Evolutionary conservation across 2,888 invertebrate genomes (phyloP).

Genomic region (Eupithecia centaureata): DNA sequence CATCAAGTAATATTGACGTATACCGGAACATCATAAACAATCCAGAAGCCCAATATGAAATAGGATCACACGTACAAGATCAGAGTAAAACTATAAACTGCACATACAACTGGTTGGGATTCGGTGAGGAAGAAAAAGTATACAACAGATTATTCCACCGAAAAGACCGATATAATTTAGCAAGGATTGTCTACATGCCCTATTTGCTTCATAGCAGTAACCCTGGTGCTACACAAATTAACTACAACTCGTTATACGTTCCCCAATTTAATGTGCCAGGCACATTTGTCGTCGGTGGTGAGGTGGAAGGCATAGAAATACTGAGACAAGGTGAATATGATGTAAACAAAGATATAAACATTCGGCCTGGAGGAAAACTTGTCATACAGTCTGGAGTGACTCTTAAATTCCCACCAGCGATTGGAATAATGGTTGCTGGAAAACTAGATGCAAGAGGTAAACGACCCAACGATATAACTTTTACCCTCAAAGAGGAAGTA

Average conservation of each 20-base stretch:
- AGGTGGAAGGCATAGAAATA: slow-evolving; percentile 95
- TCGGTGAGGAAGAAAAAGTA: slow-evolving; percentile 88
- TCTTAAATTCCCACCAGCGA: slow-evolving; percentile 94
- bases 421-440: slow-evolving; percentile 98
- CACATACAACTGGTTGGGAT: slow-evolving; percentile 96
- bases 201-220: slow-evolving; percentile 95
- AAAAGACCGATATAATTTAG: slow-evolving; percentile 97
- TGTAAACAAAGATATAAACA: slow-evolving; percentile 97
- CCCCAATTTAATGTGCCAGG: slow-evolving; percentile 90
- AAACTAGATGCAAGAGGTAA: slow-evolving; percentile 92
- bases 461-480: slow-evolving; percentile 90
- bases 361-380: slow-evolving; percentile 96
- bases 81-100: slow-evolving; percentile 97
- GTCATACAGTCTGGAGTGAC: slow-evolving; percentile 94
- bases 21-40: slow-evolving; percentile 96
- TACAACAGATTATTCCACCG: slow-evolving; percentile 91
- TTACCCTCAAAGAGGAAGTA: slow-evolving; percentile 91
- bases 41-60: slow-evolving; percentile 94
- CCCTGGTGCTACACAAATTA: slow-evolving; percentile 92
- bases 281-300: slow-evolving; percentile 92
- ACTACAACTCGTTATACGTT: slow-evolving; percentile 89
- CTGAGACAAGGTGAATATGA: slow-evolving; percentile 93
- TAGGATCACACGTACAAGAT: slow-evolving; percentile 97
- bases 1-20: slow-evolving; percentile 94
- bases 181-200: slow-evolving; percentile 95